Evolutionary conservation across 2,797 vertebrate species (phyloP).

Genomic region (Megalops cyprinoides): DNA sequence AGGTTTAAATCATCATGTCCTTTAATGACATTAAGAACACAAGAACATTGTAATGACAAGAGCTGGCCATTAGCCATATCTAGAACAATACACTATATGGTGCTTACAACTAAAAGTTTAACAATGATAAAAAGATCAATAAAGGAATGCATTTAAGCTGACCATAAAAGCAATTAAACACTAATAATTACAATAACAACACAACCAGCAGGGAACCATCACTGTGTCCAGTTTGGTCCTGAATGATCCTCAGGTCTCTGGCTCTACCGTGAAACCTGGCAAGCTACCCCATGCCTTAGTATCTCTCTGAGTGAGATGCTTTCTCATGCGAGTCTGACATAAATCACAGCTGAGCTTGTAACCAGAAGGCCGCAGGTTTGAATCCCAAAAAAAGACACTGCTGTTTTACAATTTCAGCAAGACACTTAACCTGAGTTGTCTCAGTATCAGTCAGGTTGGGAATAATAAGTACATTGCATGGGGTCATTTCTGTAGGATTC

Average conservation of each 20-base stretch:
- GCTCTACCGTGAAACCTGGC: background rate
- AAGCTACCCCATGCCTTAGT: background rate
- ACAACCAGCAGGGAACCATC: too few relatives aligned
- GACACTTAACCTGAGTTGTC: background rate
- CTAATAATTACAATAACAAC: background rate
- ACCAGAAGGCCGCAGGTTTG: too few relatives aligned
- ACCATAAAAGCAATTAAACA: background rate
- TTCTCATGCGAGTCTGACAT: background rate
- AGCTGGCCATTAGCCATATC: background rate
- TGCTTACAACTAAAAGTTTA: background rate
- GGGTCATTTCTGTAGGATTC: too few relatives aligned
- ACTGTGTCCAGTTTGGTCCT: background rate
- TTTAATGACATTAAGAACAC: constrained; percentile 20
- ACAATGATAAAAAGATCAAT: background rate
- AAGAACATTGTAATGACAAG: background rate
- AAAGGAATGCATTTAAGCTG: background rate
- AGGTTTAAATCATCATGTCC: background rate
- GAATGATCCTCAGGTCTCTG: background rate
- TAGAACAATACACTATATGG: background rate
- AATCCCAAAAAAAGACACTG: too few relatives aligned
- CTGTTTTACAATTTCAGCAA: background rate
- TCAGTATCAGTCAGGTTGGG: background rate
- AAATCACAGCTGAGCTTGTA: too few relatives aligned
- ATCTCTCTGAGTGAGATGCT: background rate
- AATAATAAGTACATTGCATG: background rate